Percentiles rank a stretch among this genome's conserved stretches.
These are phyloP conservation scores for Anableps anableps DNA, from an alignment of 2,797 vertebrate species.

Conservation along the genomic window DNA sequence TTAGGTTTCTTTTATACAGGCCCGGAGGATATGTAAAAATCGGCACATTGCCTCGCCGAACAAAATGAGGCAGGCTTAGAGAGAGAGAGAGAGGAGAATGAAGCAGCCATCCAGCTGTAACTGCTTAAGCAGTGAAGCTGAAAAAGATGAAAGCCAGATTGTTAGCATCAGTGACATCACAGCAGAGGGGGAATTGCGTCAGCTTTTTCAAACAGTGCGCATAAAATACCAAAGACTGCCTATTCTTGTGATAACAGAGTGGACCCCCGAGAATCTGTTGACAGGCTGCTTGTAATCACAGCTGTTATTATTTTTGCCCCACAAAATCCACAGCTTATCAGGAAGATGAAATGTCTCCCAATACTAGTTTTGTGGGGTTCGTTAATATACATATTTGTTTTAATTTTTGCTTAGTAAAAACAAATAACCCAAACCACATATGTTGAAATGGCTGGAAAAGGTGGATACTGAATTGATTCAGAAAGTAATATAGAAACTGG, in stretches of 20 bases:
- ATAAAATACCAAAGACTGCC: slow-evolving; percentile 56
- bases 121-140: slow-evolving; percentile 31
- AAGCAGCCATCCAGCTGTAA: slow-evolving; percentile 34
- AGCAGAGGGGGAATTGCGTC: slow-evolving; percentile 59
- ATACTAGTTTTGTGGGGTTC: background rate
- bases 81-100: slow-evolving; percentile 8
- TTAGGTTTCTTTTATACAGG: slow-evolving; percentile 51
- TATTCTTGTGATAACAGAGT: slow-evolving; percentile 46
- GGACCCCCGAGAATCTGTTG: slow-evolving; percentile 46
- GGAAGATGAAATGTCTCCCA: background rate
- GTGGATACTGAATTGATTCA: background rate
- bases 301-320: slow-evolving; percentile 10
- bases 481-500: background rate
- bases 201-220: slow-evolving; percentile 64
- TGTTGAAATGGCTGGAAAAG: background rate
- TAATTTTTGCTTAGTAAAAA: background rate
- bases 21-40: slow-evolving; percentile 55
- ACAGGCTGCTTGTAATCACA: slow-evolving; percentile 42
- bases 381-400: background rate
- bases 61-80: slow-evolving; percentile 40
- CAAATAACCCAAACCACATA: background rate
- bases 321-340: slow-evolving; percentile 21
- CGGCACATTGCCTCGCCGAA: slow-evolving; percentile 12
- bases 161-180: slow-evolving; percentile 72
- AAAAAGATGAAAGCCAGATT: slow-evolving; percentile 66